A percentile compares a stretch with the other conserved stretches of the same genome.
These are phyloP conservation scores for Puffinus mauretanicus DNA, from an alignment of 2,113 vertebrate species.

Conservation along the genomic window DNA sequence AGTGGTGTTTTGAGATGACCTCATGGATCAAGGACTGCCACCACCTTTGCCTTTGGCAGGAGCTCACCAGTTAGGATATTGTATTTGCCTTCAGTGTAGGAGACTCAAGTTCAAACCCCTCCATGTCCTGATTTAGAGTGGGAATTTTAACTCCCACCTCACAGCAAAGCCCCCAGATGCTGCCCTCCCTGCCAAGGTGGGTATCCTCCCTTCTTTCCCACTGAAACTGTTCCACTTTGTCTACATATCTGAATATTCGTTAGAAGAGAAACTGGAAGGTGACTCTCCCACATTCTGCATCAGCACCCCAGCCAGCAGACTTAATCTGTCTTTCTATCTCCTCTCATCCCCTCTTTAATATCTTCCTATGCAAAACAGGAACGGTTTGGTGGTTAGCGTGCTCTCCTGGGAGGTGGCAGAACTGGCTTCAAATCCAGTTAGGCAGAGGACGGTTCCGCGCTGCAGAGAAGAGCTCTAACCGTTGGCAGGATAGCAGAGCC, in stretches of 20 bases:
- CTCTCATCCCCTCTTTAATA: background rate
- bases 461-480: background rate
- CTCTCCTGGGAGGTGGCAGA: conserved; percentile 15
- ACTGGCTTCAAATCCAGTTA: conserved; percentile 26
- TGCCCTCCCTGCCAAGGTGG: background rate
- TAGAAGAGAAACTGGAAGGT: background rate
- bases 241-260: conserved; percentile 14
- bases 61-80: background rate
- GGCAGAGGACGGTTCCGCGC: background rate
- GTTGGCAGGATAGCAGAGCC: background rate
- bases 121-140: background rate
- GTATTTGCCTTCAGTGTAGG: background rate
- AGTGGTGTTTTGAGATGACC: background rate
- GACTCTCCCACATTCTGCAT: background rate
- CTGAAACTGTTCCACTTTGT: background rate
- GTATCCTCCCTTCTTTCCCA: background rate
- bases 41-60: background rate
- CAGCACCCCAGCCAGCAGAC: background rate
- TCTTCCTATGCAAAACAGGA: conserved; percentile 37
- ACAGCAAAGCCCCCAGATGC: background rate
- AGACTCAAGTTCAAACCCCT: background rate
- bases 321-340: conserved; percentile 32
- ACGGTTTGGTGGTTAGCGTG: background rate
- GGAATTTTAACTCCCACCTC: background rate
- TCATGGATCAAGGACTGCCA: background rate